Evolutionary conservation across 2,113 vertebrate species (phyloP), one percentile per base, ranked within the genome.

Genomic region (Charina bottae): DNA sequence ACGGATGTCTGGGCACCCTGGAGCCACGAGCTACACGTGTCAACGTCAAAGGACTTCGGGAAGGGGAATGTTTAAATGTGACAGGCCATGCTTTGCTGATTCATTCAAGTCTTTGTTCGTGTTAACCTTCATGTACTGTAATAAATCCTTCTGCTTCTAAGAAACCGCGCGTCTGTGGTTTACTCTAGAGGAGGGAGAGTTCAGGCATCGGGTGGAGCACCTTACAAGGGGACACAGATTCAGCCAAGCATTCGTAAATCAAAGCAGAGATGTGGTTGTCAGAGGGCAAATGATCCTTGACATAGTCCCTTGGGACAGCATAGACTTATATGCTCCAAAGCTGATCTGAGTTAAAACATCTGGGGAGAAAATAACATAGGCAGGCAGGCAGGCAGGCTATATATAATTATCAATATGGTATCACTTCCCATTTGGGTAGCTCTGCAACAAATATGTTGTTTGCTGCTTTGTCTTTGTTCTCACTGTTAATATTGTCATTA

Each of bases 401-500:
- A 15, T 62, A 10, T n/a, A 54, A 88, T 83, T 62, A 26, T 0
- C 55, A 17, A 86, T 85, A 21, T 23, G 6, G 33, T 60, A 92
- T 88, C 54, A 93, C 1, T 60, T 92, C 62, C 91, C 89, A 83
- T 90, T 89, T 90, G 88, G 89, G 92, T 92, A 91, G 56, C 0
- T 0, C 59, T 12, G 68, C 87, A 94, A 89, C 85, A 21, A 7
- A 94, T 92, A 94, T 92, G 89, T 90, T 89, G 1, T 88, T 8
- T 91, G 94, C 64, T 13, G 4, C 55, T 68, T 91, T 54, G 92
- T 89, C 24, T 93, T 92, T 94, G 92, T 93, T 94, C 93, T 94
- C 91, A 92, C 94, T 94, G 93, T 0, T 49, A 37, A 49, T 88
- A 94, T 94, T 96, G 93, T 49, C 5, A 6, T 49, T 0, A 28